Conservation (phyloP, 2,113 vertebrate species). For the Zosterops pallidus region DNA sequence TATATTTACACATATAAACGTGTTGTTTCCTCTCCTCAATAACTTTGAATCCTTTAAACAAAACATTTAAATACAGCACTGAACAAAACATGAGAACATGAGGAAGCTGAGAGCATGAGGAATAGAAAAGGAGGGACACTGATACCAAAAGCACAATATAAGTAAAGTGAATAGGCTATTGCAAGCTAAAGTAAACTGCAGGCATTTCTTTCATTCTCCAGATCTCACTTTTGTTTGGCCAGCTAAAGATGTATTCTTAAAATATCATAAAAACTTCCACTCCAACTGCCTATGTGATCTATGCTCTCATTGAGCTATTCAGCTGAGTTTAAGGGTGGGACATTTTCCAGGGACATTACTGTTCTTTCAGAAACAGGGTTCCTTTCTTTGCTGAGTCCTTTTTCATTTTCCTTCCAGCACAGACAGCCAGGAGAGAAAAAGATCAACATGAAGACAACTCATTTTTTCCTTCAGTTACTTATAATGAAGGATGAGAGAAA, state of each 20-base stretch:
- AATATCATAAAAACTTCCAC: conserved; percentile 1
- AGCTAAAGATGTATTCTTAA: not conserved
- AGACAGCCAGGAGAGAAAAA: not conserved
- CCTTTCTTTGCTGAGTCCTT: not conserved
- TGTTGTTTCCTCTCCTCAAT: not conserved
- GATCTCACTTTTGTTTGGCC: not conserved
- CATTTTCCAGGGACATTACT: not conserved
- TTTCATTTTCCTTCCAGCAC: not conserved
- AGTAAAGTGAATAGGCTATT: not conserved
- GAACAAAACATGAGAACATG: not conserved
- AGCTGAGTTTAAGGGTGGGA: not conserved
- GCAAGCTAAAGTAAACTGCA: not conserved
- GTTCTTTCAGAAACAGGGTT: not conserved
- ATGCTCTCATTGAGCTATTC: not conserved
- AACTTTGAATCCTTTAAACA: not conserved
- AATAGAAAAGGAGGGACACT: not conserved
- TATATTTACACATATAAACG: not conserved
- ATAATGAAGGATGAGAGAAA: not conserved
- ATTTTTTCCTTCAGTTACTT: not conserved
- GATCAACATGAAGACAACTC: not conserved
- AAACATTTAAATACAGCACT: not conserved
- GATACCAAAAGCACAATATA: not conserved
- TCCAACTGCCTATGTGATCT: not conserved
- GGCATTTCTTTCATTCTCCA: not conserved
- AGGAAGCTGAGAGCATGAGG: not conserved